These are phyloP conservation scores for Amiota mariae DNA, from an alignment of 2,888 invertebrate genomes.

Conservation along the genomic window DNA sequence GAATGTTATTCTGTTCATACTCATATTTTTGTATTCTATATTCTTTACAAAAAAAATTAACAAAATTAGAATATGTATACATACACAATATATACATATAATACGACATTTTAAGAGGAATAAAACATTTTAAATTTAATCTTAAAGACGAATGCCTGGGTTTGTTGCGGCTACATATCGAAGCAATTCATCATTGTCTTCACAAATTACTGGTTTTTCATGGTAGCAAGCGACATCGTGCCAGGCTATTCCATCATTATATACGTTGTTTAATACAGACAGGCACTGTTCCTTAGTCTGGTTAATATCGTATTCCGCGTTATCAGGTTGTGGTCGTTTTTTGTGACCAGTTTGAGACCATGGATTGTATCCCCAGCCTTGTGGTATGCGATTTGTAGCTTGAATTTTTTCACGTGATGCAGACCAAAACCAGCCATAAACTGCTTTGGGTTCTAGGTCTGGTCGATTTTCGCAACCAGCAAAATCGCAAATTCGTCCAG, in stretches of 20 bases:
- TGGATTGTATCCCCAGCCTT: constrained; percentile 83
- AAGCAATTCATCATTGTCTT: constrained; percentile 90
- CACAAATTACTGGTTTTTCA: constrained; percentile 93
- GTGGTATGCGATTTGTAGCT: constrained; percentile 82
- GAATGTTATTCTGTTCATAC: not conserved
- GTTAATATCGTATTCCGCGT: constrained; percentile 93
- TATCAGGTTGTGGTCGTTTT: constrained; percentile 90
- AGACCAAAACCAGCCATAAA: constrained; percentile 95
- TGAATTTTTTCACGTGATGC: constrained; percentile 90
- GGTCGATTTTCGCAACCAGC: constrained; percentile 91
- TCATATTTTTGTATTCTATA: constrained; percentile 54
- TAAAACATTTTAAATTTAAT: constrained; percentile 65
- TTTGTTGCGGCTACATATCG: constrained; percentile 89
- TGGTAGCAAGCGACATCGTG: constrained; percentile 95
- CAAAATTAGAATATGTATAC: constrained; percentile 44
- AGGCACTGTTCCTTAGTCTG: constrained; percentile 90
- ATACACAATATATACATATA: constrained; percentile 23
- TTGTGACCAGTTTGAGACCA: constrained; percentile 94
- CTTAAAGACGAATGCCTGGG: constrained; percentile 86
- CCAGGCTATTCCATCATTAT: constrained; percentile 95
- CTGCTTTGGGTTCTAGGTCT: constrained; percentile 88
- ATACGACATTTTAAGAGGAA: constrained; percentile 53
- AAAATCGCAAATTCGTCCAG: constrained; percentile 93
- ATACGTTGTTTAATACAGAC: constrained; percentile 91
- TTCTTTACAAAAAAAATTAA: constrained; percentile 64